phyloP scores from a whole-genome alignment of 2,888 invertebrate species.

The Rhyacophila evoluta region DNA sequence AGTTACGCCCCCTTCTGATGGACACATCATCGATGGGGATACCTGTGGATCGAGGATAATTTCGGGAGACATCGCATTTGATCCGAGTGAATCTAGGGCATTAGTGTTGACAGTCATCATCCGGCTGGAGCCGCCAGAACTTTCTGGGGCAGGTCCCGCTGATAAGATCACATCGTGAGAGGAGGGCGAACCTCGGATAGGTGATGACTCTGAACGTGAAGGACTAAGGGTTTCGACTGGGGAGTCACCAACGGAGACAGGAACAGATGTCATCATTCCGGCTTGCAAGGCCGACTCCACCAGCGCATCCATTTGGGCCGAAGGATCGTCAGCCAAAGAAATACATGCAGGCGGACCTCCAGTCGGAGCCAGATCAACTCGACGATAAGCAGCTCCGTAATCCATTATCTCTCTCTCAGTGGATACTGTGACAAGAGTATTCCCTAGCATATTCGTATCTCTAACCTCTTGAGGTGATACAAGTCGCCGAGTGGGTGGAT shows the following conservation, averaged over 20 bases:
- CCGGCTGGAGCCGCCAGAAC: slow-evolving; percentile 61
- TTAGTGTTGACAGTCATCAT: slow-evolving; percentile 59
- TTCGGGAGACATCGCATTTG: slow-evolving; percentile 68
- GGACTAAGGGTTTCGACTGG: slow-evolving; percentile 66
- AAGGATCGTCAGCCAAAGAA: slow-evolving; percentile 63
- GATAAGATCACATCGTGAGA: slow-evolving; percentile 60
- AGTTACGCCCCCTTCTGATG: slow-evolving; percentile 43
- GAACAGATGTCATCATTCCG: slow-evolving; percentile 61
- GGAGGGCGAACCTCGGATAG: slow-evolving; percentile 61
- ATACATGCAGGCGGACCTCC: slow-evolving; percentile 39
- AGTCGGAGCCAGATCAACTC: slow-evolving; percentile 25
- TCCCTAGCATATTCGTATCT: too few species aligned
- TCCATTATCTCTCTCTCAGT: slow-evolving; percentile 42
- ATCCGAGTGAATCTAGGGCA: slow-evolving; percentile 57
- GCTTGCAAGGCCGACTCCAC: slow-evolving; percentile 67
- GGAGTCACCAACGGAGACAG: slow-evolving; percentile 70
- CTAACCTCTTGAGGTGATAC: not conserved
- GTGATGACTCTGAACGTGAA: slow-evolving; percentile 56
- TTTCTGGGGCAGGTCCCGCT: slow-evolving; percentile 53
- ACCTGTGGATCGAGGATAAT: slow-evolving; percentile 74
- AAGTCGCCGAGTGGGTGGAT: not conserved
- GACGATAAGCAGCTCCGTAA: slow-evolving; percentile 38
- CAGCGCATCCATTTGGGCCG: slow-evolving; percentile 66
- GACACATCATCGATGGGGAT: slow-evolving; percentile 73
- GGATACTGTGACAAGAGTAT: not conserved